These are phyloP conservation scores for Rana temporaria DNA, from an alignment of 2,113 vertebrate species.

Conservation along the genomic window DNA sequence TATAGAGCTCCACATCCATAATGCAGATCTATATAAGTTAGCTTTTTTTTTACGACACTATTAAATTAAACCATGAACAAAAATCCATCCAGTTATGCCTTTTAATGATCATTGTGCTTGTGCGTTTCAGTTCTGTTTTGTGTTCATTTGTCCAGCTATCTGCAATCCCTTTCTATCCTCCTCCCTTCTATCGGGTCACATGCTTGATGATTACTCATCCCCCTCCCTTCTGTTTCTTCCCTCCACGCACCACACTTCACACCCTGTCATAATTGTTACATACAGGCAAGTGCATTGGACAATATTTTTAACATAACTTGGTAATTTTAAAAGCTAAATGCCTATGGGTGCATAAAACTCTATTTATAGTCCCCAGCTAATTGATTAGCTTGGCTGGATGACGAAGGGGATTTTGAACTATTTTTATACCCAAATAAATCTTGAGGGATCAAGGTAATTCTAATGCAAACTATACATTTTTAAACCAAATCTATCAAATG, in stretches of 20 bases:
- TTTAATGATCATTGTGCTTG: too few relatives aligned
- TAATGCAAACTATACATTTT: not conserved
- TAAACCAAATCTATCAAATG: too few relatives aligned
- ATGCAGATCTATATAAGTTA: not conserved
- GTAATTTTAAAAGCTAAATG: slow-evolving; percentile 12
- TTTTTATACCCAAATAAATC: not conserved
- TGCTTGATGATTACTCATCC: slow-evolving; percentile 19
- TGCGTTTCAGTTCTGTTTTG: not conserved
- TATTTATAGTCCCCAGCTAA: not conserved
- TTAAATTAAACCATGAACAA: too few relatives aligned
- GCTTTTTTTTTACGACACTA: too few relatives aligned
- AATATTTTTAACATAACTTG: not conserved
- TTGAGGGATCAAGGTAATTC: not conserved
- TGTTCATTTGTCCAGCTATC: too few relatives aligned
- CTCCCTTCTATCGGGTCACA: too few relatives aligned
- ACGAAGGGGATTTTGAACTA: not conserved
- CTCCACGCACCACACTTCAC: too few relatives aligned
- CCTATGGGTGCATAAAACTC: not conserved
- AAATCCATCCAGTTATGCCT: too few relatives aligned
- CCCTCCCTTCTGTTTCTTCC: not conserved
- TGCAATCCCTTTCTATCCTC: too few relatives aligned
- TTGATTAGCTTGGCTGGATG: not conserved
- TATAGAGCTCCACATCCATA: not conserved
- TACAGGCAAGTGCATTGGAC: not conserved
- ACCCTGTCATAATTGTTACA: not conserved